A percentile compares a stretch with the other conserved stretches of the same genome.
phyloP scores from a whole-genome alignment of 2,113 vertebrate genomes.

The Alligator mississippiensis region DNA sequence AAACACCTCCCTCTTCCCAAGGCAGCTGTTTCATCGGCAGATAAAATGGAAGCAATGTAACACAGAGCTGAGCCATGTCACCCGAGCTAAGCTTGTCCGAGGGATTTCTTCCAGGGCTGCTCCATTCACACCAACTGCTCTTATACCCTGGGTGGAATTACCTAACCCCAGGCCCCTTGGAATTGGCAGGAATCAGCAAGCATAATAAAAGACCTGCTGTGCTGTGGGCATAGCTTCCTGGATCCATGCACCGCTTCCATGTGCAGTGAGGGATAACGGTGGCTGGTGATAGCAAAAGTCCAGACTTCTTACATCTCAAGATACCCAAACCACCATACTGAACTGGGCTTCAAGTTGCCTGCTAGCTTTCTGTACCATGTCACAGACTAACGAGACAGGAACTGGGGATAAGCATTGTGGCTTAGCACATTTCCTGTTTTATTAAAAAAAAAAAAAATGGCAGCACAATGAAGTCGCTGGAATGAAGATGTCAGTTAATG shows the following conservation, averaged over 20 bases:
- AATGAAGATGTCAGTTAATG: slow-evolving; percentile 1
- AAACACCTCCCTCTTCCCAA: neutral
- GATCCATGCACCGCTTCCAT: accelerated
- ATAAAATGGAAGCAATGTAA: neutral
- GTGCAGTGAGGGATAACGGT: neutral
- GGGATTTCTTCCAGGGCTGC: neutral
- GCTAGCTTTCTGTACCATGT: neutral
- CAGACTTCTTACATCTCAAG: neutral
- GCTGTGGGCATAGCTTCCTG: neutral
- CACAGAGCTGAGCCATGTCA: neutral
- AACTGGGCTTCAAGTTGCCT: neutral
- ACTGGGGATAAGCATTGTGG: slow-evolving; percentile 32
- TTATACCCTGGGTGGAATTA: slow-evolving; percentile 33
- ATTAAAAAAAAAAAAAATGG: neutral
- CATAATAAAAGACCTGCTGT: neutral
- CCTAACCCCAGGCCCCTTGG: neutral
- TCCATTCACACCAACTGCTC: neutral
- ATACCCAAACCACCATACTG: accelerated
- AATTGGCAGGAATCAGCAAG: accelerated
- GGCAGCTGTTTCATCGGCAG: neutral
- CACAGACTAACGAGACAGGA: slow-evolving; percentile 46
- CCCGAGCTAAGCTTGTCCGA: neutral
- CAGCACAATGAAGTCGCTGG: neutral
- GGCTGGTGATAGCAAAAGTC: neutral
- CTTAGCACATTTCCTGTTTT: slow-evolving; percentile 59